Evolutionary conservation across 2,888 invertebrate species (phyloP).

Genomic region (Sympetrum striolatum): DNA sequence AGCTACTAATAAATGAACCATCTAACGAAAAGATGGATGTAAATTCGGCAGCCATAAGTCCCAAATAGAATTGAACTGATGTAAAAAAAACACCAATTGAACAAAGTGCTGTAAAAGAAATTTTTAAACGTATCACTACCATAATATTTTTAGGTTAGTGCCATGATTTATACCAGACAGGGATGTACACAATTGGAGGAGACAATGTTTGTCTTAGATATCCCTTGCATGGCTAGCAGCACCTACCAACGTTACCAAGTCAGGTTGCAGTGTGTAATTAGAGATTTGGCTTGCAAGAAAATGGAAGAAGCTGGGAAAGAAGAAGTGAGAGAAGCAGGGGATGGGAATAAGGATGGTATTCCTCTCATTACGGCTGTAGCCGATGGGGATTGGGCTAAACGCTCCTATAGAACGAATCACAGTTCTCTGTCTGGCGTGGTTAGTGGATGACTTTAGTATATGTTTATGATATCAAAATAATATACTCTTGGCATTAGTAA

Average conservation of each 20-base stretch:
- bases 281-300: conserved; percentile 4
- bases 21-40: too few species aligned
- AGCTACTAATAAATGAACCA: too few species aligned
- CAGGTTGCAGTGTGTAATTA: not conserved
- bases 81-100: too few species aligned
- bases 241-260: conserved; percentile 40
- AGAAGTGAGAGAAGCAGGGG: not conserved
- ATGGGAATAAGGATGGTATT: conserved; percentile 30
- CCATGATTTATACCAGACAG: conserved; percentile 46
- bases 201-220: conserved; percentile 19
- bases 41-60: too few species aligned
- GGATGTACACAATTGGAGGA: conserved; percentile 44
- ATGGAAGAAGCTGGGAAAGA: conserved; percentile 35
- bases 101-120: too few species aligned
- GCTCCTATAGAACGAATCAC: conserved; percentile 44
- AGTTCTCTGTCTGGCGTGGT: conserved; percentile 45
- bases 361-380: conserved; percentile 43
- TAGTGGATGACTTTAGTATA: not conserved
- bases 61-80: too few species aligned
- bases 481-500: not conserved
- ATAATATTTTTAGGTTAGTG: not conserved
- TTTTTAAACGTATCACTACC: too few species aligned
- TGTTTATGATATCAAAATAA: not conserved
- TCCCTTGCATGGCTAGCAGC: conserved; percentile 43
- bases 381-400: conserved; percentile 44